Conservation (phyloP, 2,888 invertebrate genomes). For the Perizoma flavofasciatum region DNA sequence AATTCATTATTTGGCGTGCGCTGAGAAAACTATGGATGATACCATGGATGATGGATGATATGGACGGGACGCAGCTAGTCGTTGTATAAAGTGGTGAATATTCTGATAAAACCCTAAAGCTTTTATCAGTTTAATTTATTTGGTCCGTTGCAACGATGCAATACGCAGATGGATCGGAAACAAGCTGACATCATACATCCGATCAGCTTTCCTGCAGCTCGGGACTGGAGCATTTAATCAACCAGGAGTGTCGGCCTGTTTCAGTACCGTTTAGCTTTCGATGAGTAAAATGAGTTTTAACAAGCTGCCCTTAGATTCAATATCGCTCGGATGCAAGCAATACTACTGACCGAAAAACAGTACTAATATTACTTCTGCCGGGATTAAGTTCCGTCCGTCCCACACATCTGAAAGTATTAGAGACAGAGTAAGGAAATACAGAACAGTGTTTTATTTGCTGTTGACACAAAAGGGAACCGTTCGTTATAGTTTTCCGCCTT, state of each 20-base stretch:
- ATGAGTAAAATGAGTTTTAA: constrained; percentile 4
- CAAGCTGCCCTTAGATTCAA: constrained; percentile 7
- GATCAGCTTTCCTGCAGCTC: constrained; percentile 39
- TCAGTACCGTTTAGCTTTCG: constrained; percentile 6
- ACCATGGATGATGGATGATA: too few relatives aligned
- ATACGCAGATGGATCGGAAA: constrained; percentile 41
- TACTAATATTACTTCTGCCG: background rate
- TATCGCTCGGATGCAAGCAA: background rate
- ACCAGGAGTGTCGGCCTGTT: constrained; percentile 31
- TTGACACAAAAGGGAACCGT: background rate
- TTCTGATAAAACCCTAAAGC: background rate
- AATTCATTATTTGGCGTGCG: too few relatives aligned
- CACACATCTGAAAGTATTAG: background rate
- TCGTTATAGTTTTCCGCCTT: too few relatives aligned
- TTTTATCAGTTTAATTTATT: constrained; percentile 13
- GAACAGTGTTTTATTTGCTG: background rate
- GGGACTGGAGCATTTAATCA: constrained; percentile 45
- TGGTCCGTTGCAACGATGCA: constrained; percentile 20
- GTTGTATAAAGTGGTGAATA: background rate
- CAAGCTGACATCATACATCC: constrained; percentile 44
- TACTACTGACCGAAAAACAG: constrained; percentile 1
- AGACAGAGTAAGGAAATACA: constrained; percentile 3
- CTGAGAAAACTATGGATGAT: too few relatives aligned
- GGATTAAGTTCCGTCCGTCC: background rate
- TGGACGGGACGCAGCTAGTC: too few relatives aligned